Percentiles rank a stretch among this genome's conserved stretches.
Evolutionary conservation across 2,888 invertebrate species (phyloP).

Genomic region (Pristionchus mayeri): DNA sequence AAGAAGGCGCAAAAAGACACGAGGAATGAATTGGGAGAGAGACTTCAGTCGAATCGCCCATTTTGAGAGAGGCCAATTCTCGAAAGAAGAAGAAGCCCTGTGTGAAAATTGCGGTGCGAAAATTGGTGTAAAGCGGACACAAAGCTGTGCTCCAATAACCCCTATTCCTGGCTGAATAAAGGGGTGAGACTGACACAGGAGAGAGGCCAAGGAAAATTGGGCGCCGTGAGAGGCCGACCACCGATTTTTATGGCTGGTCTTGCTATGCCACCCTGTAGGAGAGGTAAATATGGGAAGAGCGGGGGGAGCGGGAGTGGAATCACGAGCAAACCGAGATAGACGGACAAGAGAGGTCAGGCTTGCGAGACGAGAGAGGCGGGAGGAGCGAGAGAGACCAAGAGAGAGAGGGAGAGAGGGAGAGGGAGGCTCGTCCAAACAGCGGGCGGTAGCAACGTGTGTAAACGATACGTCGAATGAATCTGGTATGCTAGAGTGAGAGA

Average conservation of each 20-base stretch:
- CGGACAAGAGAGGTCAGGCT: constrained; percentile 22
- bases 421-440: constrained; percentile 12
- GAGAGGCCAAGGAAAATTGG: not conserved
- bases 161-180: no score
- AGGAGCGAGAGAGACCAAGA: constrained; percentile 21
- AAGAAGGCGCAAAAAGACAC: not conserved
- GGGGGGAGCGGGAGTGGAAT: not conserved
- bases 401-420: not conserved
- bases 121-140: not conserved
- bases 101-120: not conserved
- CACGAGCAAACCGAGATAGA: not conserved
- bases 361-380: constrained; percentile 25
- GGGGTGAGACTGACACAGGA: not conserved
- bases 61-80: no score
- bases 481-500: not conserved
- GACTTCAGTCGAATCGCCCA: no score
- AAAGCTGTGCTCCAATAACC: not conserved
- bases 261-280: not conserved
- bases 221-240: not conserved
- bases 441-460: not conserved
- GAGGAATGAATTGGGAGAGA: no score
- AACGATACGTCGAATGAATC: no score
- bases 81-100: not conserved
- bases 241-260: constrained; percentile 9
- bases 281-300: constrained; percentile 16